Evolutionary conservation across 2,888 invertebrate genomes (phyloP), one percentile per base, ranked within the genome.

Genomic region (Notodonta dromedarius): DNA sequence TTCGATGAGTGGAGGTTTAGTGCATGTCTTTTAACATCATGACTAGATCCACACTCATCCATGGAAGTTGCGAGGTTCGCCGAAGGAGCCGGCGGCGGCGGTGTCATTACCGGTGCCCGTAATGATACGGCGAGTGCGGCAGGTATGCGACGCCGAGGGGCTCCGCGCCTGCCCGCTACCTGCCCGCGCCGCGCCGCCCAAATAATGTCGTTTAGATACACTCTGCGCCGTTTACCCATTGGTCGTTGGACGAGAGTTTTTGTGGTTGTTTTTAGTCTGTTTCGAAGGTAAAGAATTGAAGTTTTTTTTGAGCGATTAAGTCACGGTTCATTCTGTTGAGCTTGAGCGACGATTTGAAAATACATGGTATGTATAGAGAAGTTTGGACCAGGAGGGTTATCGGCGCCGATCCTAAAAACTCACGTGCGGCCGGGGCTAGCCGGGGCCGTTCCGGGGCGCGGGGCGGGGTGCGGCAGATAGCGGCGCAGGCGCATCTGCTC

Each of bases 1-100:
- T 94, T 95, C 94, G 95, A 94, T 96, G 95, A 94, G 95, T 96
- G 95, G 94, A 95, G 95, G 95, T 95, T 95, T 95, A 95, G 95
- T 96, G 94, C 95, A 95, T 95, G 95, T 95, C 93, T 78, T 85
- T 77, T 77, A 84, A 57, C 93, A 91, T 92, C 96, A 95, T 96
- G 96, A 96, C 96, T 96, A 96, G 96, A 96, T 96, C 96, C 96
- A 96, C 95, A 96, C 96, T 96, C 95, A 96, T 96, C 96, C 95
- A 96, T 94, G 95, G 95, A 95, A 94, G 90, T 93, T 93, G 94
- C 91, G 90, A 88, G 91, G 89, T 87, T 91, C 94, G 84, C 82
- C 93, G 80, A 62, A 66, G 77, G 75, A 72, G 89, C 77, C 91
- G 69, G 67, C 61, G 68, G 69, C 69, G 72, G 77, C 70, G 85